These are phyloP conservation scores for Polylopha cassiicola DNA, from an alignment of 2,888 invertebrate species.

Conservation along the genomic window DNA sequence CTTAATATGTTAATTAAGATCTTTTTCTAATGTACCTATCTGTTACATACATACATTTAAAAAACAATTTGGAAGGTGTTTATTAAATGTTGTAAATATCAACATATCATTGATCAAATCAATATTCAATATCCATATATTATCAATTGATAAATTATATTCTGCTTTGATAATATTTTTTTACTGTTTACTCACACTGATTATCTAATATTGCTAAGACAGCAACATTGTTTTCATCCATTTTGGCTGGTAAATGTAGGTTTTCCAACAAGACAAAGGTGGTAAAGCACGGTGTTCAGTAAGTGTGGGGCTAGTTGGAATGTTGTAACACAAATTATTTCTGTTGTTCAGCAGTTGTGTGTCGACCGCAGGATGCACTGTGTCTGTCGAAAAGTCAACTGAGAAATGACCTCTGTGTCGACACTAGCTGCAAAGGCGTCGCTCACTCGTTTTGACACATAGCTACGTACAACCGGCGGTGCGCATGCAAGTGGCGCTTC, in stretches of 20 bases:
- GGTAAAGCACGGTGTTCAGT: constrained; percentile 15
- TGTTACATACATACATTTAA: too few species aligned
- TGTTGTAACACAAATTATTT: constrained; percentile 9
- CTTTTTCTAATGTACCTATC: too few species aligned
- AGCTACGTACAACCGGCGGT: too few species aligned
- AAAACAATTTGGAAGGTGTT: too few species aligned
- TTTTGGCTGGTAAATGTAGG: constrained; percentile 30
- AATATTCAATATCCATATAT: neutral
- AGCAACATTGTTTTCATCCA: constrained; percentile 56
- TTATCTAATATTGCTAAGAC: constrained; percentile 54
- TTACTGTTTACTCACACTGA: constrained; percentile 42
- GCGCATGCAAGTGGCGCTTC: too few species aligned
- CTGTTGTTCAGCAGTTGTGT: constrained; percentile 2
- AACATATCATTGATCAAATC: too few species aligned
- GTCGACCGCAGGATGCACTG: constrained; percentile 15
- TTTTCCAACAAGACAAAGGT: constrained; percentile 29
- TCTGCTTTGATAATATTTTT: neutral
- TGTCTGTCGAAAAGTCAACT: constrained; percentile 9
- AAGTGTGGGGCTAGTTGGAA: constrained; percentile 14
- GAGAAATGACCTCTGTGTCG: constrained; percentile 17
- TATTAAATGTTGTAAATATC: too few species aligned
- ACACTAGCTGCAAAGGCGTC: constrained; percentile 11
- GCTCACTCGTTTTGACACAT: too few species aligned
- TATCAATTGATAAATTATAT: neutral
- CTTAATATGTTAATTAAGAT: too few species aligned